phyloP scores from a whole-genome alignment of 2,113 vertebrate species.

The Thamnophis sirtalis region DNA sequence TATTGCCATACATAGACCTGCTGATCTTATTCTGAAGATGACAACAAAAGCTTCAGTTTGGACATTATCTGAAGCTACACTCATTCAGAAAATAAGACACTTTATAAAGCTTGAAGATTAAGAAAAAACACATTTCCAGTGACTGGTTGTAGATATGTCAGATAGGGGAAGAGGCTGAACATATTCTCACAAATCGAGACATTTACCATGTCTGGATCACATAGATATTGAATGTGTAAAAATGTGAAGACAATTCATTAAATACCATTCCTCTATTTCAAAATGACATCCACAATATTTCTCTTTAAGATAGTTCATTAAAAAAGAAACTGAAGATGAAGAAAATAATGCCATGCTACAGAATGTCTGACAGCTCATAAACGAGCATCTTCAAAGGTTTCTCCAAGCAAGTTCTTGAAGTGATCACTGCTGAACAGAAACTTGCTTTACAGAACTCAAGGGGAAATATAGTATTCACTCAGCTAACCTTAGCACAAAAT shows the following conservation, averaged over 20 bases:
- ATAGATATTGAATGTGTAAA: slow-evolving; percentile 1
- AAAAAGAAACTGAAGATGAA: slow-evolving; percentile 1
- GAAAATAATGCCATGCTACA: slow-evolving; percentile 16
- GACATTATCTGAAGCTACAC: slow-evolving; percentile 17
- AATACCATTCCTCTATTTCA: slow-evolving; percentile 25
- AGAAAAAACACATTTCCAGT: not conserved
- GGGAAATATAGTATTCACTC: slow-evolving; percentile 37
- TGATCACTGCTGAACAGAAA: slow-evolving; percentile 17
- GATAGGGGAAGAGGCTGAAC: not conserved
- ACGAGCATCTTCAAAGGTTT: slow-evolving; percentile 43
- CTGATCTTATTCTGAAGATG: slow-evolving; percentile 1
- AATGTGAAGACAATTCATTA: slow-evolving; percentile 21
- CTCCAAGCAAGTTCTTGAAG: slow-evolving; percentile 17
- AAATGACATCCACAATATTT: not conserved
- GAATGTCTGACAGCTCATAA: slow-evolving; percentile 21
- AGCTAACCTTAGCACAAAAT: slow-evolving; percentile 44
- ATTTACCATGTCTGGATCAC: slow-evolving; percentile 21
- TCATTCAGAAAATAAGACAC: not conserved
- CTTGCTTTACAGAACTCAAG: slow-evolving; percentile 23
- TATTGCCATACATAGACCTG: slow-evolving; percentile 12
- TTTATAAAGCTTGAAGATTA: slow-evolving; percentile 7
- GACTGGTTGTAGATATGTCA: slow-evolving; percentile 23
- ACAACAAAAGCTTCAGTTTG: slow-evolving; percentile 8
- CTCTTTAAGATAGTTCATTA: slow-evolving; percentile 11
- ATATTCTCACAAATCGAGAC: slow-evolving; percentile 27